phyloP scores from a whole-genome alignment of 2,113 vertebrate genomes.

The Amblyornis subalaris region DNA sequence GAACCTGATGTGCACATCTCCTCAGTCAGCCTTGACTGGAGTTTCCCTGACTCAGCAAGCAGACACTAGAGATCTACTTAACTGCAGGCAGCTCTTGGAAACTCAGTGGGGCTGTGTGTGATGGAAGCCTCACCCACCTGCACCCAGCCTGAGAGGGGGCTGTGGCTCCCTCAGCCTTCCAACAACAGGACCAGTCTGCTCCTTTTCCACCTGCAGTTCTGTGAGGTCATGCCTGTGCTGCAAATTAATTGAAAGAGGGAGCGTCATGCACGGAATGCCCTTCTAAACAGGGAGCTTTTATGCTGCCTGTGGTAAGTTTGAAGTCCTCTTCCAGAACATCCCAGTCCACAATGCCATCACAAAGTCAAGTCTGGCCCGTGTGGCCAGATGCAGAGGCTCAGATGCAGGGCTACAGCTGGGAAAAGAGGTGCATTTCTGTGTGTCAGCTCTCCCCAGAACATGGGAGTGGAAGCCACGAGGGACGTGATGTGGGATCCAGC shows the following conservation, averaged over 20 bases:
- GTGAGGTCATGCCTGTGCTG: background rate
- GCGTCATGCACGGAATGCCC: background rate
- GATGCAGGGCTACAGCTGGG: background rate
- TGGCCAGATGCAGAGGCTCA: background rate
- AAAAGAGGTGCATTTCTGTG: background rate
- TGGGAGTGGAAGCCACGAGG: background rate
- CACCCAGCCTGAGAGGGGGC: background rate
- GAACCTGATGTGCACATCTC: background rate
- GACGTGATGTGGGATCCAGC: background rate
- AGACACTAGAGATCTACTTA: background rate
- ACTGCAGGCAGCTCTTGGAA: background rate
- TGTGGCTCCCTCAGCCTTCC: background rate
- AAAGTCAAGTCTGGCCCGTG: background rate
- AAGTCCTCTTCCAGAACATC: background rate
- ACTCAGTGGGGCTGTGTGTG: background rate
- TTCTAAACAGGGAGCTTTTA: background rate
- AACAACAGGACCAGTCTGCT: accelerated
- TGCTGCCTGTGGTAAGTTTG: background rate
- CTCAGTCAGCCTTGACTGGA: background rate
- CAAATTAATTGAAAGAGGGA: background rate
- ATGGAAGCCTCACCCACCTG: background rate
- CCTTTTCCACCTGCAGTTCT: background rate
- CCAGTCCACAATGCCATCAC: accelerated
- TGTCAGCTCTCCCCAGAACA: background rate
- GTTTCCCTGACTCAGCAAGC: background rate